Conservation (phyloP, 2,888 invertebrate species). For the Apodemia duryi region DNA sequence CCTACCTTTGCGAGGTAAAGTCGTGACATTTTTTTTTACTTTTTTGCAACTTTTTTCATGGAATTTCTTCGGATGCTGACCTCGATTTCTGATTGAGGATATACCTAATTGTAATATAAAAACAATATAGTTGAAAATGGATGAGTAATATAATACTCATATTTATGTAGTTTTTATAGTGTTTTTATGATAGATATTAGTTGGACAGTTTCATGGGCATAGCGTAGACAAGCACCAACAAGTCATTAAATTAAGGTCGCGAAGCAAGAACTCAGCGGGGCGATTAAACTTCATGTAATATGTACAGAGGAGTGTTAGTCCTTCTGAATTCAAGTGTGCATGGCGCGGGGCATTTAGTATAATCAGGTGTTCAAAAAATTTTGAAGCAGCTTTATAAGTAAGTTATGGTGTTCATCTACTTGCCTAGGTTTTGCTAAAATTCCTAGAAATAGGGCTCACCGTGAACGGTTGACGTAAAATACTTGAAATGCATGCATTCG, state of each 20-base stretch:
- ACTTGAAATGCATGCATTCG: too few species aligned
- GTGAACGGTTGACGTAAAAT: too few species aligned
- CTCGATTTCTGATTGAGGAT: too few species aligned
- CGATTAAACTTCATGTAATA: background rate
- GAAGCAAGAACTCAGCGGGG: background rate
- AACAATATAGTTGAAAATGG: background rate
- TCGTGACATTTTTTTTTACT: too few species aligned
- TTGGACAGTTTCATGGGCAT: slow-evolving; percentile 7
- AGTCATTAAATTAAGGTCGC: slow-evolving; percentile 8
- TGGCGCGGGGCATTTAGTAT: background rate
- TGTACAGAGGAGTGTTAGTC: background rate
- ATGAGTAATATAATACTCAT: background rate
- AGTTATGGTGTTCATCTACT: too few species aligned
- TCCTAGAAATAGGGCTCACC: too few species aligned
- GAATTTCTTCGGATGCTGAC: too few species aligned
- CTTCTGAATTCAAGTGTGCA: background rate
- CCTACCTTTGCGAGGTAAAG: too few species aligned
- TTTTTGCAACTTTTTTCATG: too few species aligned
- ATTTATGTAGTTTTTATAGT: slow-evolving; percentile 5
- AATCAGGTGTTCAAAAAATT: background rate
- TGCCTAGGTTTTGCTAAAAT: too few species aligned
- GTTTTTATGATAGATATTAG: slow-evolving; percentile 10
- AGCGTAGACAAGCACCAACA: slow-evolving; percentile 4
- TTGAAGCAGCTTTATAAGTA: background rate
- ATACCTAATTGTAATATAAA: background rate